A percentile compares a stretch with the other conserved stretches of the same genome.
Conservation (phyloP, 2,888 invertebrate genomes). For the Phyllotreta cruciferae region DNA sequence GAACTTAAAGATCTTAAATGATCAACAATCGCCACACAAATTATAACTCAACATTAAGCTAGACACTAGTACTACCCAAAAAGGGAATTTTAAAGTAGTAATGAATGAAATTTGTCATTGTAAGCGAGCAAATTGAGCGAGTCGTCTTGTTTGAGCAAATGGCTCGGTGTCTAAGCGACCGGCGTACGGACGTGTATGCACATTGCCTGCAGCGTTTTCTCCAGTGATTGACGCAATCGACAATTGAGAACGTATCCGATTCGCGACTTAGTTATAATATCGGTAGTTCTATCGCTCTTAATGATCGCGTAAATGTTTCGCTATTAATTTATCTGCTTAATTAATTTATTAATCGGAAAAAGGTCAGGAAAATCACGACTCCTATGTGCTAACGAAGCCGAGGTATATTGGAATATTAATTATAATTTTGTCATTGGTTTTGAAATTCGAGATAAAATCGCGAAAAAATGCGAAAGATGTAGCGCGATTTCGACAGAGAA, state of each 20-base stretch:
- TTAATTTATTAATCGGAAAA: conserved; percentile 32
- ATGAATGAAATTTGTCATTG: too few relatives aligned
- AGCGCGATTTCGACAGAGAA: too few relatives aligned
- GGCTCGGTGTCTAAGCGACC: neutral
- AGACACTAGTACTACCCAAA: too few relatives aligned
- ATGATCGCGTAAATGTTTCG: conserved; percentile 19
- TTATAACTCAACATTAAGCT: too few relatives aligned
- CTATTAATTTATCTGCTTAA: conserved; percentile 23
- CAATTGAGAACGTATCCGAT: conserved; percentile 8
- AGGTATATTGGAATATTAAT: conserved; percentile 11
- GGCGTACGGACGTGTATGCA: neutral
- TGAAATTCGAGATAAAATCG: too few relatives aligned
- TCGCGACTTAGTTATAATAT: conserved; percentile 13
- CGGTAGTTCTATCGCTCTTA: conserved; percentile 11
- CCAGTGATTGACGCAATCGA: conserved; percentile 1
- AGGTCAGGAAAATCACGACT: conserved; percentile 41
- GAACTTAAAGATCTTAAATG: too few relatives aligned
- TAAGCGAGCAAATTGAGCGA: too few relatives aligned
- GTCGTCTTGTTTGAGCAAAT: neutral
- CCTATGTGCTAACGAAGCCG: conserved; percentile 24
- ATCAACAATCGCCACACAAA: too few relatives aligned
- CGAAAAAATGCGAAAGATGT: too few relatives aligned
- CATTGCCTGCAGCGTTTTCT: neutral
- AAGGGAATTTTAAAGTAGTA: too few relatives aligned
- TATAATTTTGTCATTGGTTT: too few relatives aligned